phyloP scores from a whole-genome alignment of 2,797 vertebrate species.

The Macropodus opercularis region DNA sequence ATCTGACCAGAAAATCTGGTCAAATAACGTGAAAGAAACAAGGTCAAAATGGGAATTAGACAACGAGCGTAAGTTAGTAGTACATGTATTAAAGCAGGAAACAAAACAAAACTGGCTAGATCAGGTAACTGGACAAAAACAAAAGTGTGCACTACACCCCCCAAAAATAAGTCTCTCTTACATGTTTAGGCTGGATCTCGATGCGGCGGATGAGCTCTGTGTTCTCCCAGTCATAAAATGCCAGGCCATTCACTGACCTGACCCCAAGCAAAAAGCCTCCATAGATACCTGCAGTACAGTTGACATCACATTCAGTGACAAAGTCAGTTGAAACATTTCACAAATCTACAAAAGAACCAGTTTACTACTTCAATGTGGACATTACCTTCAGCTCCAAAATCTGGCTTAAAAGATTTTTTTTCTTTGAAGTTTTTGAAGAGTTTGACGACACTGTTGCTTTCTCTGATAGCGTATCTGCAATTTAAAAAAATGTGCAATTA shows the following conservation, averaged over 20 bases:
- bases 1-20: slow-evolving; percentile 98
- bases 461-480: slow-evolving; percentile 92
- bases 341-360: slow-evolving; percentile 13
- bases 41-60: neutral
- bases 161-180: slow-evolving; percentile 67
- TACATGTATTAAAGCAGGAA: neutral
- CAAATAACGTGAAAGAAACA: neutral
- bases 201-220: slow-evolving; percentile 97
- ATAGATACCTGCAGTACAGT: slow-evolving; percentile 86
- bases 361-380: neutral
- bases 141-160: too few species aligned
- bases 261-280: slow-evolving; percentile 96
- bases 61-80: neutral
- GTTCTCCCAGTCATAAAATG: slow-evolving; percentile 98
- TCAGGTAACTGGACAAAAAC: too few species aligned
- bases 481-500: neutral
- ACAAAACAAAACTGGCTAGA: neutral
- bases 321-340: neutral
- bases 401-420: slow-evolving; percentile 98
- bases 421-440: slow-evolving; percentile 99
- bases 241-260: slow-evolving; percentile 93
- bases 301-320: slow-evolving; percentile 7
- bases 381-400: slow-evolving; percentile 97
- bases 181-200: slow-evolving; percentile 98
- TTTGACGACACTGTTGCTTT: slow-evolving; percentile 96